Evolutionary conservation across 2,888 invertebrate species (phyloP), one percentile per base, ranked within the genome.

Genomic region (Cosmorhoe ocellata): DNA sequence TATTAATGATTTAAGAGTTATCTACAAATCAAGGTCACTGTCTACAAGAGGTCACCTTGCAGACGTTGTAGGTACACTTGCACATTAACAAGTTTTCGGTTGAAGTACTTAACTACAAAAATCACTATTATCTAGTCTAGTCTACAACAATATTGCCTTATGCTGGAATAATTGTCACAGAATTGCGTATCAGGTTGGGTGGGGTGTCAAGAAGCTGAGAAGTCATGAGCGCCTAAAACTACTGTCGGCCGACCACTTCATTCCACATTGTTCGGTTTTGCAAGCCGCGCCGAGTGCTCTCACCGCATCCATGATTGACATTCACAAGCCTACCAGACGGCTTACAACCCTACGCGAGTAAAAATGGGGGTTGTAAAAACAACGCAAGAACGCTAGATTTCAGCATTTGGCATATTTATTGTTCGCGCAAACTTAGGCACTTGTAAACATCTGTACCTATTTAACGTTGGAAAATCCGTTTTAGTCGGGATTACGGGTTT

Each of bases 231-330:
- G 10, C 30, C 27, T 18, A 18, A 2, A 53, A 71, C 73, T 75
- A 73, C 67, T 69, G 74, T 74, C 71, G 61, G 46, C 70, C 74
- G 59, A 53, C 70, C 74, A 80, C 81, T 79, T 72, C 75, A 82
- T 79, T 79, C 67, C 71, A 69, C 79, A 85, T 88, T 88, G 85
- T 88, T 82, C 81, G 69, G 74, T 76, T 74, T 73, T 63, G 80
- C 78, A 80, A 79, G 74, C 52, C 47, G 28, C 72, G 80, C 24
- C 65, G 63, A 85, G 81, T 67, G 75, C 75, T 60, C 84, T 86
- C 65, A 71, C 59, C 67, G 61, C 71, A 71, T 67, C 71, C 74
- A 74, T 79, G 78, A 82, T 84, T 82, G 84, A 79, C 78, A 80
- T 86, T 83, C 80, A 77, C 71, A 71, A 74, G 36, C 36, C 57